A percentile compares a stretch with the other conserved stretches of the same genome.
Evolutionary conservation across 2,888 invertebrate species (phyloP).

Genomic region (Leptopilina drosophilae): DNA sequence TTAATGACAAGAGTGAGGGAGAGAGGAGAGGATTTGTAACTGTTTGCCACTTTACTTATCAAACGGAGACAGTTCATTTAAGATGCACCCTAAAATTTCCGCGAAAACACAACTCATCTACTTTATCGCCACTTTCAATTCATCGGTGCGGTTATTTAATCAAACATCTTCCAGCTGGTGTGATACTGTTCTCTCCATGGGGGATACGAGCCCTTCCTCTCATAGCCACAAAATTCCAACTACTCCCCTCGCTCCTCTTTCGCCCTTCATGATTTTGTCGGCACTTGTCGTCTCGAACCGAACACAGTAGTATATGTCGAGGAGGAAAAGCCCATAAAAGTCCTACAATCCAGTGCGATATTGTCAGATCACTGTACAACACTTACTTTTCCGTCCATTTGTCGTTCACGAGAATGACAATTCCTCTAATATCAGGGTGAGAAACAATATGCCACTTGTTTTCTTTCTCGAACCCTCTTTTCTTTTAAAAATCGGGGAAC

Average conservation of each 20-base stretch:
- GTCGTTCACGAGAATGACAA: slow-evolving; percentile 51
- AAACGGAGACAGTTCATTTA: slow-evolving; percentile 48
- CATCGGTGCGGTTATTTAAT: slow-evolving; percentile 76
- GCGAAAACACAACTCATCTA: slow-evolving; percentile 73
- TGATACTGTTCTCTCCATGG: slow-evolving; percentile 53
- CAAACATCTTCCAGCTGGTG: slow-evolving; percentile 71
- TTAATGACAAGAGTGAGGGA: neutral
- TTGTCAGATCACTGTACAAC: slow-evolving; percentile 67
- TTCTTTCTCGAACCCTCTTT: slow-evolving; percentile 23
- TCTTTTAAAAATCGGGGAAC: slow-evolving; percentile 12
- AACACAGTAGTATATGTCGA: no score
- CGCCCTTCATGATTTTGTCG: slow-evolving; percentile 55
- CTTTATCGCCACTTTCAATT: slow-evolving; percentile 76
- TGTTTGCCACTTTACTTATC: slow-evolving; percentile 33
- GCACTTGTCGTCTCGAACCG: slow-evolving; percentile 53
- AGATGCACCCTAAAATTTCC: slow-evolving; percentile 55
- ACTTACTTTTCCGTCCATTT: slow-evolving; percentile 73
- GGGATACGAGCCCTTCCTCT: slow-evolving; percentile 62
- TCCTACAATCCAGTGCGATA: slow-evolving; percentile 60
- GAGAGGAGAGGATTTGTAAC: neutral
- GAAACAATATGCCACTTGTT: slow-evolving; percentile 67
- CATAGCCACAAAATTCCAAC: slow-evolving; percentile 67
- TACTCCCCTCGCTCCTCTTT: neutral
- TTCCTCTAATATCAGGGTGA: slow-evolving; percentile 16
- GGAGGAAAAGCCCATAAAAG: neutral